phyloP scores from a whole-genome alignment of 2,888 invertebrate genomes.

The Drosophila lacicola region DNA sequence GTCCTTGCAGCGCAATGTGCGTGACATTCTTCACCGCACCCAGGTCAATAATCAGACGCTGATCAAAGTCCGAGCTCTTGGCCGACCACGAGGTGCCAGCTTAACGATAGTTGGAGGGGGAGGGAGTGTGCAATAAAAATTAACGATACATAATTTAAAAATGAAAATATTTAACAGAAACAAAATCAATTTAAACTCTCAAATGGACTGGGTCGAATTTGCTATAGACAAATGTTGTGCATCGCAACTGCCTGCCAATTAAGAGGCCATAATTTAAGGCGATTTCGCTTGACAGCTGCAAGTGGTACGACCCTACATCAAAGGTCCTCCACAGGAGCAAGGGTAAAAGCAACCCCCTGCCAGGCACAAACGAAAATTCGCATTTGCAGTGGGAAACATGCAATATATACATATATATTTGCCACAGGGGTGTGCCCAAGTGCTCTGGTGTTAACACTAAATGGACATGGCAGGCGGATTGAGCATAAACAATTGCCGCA shows the following conservation, averaged over 20 bases:
- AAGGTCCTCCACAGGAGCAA: constrained; percentile 41
- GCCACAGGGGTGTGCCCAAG: constrained; percentile 50
- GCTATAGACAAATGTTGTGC: constrained; percentile 42
- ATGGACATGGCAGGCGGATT: constrained; percentile 60
- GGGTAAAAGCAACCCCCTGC: constrained; percentile 53
- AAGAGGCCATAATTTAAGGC: constrained; percentile 75
- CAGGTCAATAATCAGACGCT: constrained; percentile 95
- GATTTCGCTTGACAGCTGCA: constrained; percentile 75
- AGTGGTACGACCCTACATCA: constrained; percentile 53
- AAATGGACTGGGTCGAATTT: constrained; percentile 30
- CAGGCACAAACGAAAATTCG: constrained; percentile 3
- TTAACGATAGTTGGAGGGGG: constrained; percentile 84
- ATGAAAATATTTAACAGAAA: constrained; percentile 54
- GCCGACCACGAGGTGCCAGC: constrained; percentile 97
- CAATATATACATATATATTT: constrained; percentile 9
- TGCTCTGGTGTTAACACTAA: constrained; percentile 75
- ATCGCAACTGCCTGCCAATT: constrained; percentile 57
- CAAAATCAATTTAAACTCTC: constrained; percentile 44
- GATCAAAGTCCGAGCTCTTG: constrained; percentile 95
- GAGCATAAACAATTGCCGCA: constrained; percentile 64
- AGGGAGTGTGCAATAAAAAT: constrained; percentile 42
- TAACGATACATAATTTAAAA: constrained; percentile 59
- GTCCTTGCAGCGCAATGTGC: constrained; percentile 94
- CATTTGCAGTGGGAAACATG: constrained; percentile 24
- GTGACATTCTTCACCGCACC: constrained; percentile 95